Conservation (phyloP, 23 tunicate species). For the Trididemnum nubilum region DNA sequence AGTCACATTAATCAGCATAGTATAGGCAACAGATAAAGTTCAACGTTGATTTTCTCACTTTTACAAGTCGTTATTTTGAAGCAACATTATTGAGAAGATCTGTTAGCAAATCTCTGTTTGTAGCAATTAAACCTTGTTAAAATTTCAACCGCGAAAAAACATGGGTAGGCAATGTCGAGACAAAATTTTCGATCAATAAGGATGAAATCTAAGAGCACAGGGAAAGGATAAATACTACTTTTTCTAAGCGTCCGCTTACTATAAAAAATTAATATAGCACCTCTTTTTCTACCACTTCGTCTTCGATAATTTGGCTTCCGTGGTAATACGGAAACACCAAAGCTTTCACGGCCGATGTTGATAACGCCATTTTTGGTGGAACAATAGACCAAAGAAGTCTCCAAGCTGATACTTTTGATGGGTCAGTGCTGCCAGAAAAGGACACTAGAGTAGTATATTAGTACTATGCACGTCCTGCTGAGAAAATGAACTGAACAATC, state of each 20-base stretch:
- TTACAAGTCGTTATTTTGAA: too few relatives aligned
- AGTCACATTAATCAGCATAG: too few relatives aligned
- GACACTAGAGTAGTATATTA: not conserved
- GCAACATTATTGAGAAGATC: too few relatives aligned
- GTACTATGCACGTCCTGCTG: not conserved
- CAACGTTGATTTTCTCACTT: too few relatives aligned
- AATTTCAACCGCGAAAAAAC: too few relatives aligned
- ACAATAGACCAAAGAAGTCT: conserved; percentile 65
- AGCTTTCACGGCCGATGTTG: conserved; percentile 82
- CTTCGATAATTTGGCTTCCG: conserved; percentile 44
- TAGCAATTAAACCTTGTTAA: too few relatives aligned
- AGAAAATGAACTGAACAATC: not conserved
- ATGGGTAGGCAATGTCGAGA: too few relatives aligned
- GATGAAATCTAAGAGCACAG: too few relatives aligned
- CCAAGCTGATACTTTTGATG: conserved; percentile 60
- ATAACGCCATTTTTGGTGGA: conserved; percentile 86
- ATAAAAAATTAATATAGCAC: conserved; percentile 10
- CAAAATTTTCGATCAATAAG: too few relatives aligned
- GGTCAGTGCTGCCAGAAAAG: conserved; percentile 25
- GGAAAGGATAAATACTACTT: conserved; percentile 3
- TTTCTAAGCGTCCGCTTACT: too few relatives aligned
- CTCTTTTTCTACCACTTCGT: conserved; percentile 35
- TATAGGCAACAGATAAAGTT: too few relatives aligned
- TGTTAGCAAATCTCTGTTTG: too few relatives aligned
- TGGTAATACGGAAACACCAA: conserved; percentile 80